Evolutionary conservation across 1,140 invertebrate genomes (phyloP).

Genomic region (Lycorma delicatula): DNA sequence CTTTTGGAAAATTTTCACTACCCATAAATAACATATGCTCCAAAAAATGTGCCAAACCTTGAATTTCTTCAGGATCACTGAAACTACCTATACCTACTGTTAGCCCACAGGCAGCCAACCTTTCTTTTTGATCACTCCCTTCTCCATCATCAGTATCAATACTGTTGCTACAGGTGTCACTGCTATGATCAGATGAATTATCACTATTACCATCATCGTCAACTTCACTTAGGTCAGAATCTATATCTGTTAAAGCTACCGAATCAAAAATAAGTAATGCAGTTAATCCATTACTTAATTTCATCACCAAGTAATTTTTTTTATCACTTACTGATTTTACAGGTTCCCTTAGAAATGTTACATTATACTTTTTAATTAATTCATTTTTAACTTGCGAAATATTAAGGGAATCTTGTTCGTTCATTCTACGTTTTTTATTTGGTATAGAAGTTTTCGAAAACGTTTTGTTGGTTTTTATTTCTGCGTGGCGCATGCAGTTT

Average conservation of each 20-base stretch:
- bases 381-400: no score
- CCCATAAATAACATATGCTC: slow-evolving; percentile 90
- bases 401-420: no score
- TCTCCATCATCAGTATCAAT: neutral
- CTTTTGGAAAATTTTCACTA: slow-evolving; percentile 45
- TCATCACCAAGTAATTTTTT: slow-evolving; percentile 25
- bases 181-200: neutral
- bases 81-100: slow-evolving; percentile 50
- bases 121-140: slow-evolving; percentile 20
- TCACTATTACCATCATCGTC: neutral
- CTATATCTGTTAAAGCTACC: neutral
- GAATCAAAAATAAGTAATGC: slow-evolving; percentile 21
- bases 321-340: slow-evolving; percentile 15
- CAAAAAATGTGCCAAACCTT: slow-evolving; percentile 86
- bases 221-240: neutral
- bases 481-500: no score
- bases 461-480: no score
- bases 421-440: no score
- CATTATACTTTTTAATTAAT: no score
- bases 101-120: slow-evolving; percentile 59
- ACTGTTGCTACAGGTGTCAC: neutral
- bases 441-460: no score
- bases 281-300: slow-evolving; percentile 18
- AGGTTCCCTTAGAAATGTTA: slow-evolving; percentile 6
- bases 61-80: slow-evolving; percentile 58